Conservation (phyloP, 2,113 vertebrate species). For the Etheostoma spectabile region DNA sequence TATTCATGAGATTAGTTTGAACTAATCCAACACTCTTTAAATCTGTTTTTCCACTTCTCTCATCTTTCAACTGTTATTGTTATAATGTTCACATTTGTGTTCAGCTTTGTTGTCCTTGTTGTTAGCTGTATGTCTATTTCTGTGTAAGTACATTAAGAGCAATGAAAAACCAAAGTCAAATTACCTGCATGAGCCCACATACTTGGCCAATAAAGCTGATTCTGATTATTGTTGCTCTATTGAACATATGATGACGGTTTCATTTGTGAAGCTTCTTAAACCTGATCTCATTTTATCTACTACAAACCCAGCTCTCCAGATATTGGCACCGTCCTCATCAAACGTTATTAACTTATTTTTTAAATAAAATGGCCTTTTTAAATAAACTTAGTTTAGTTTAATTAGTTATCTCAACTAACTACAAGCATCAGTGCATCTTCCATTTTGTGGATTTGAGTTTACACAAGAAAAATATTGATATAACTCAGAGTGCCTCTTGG, state of each 20-base stretch:
- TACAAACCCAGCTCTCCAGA: background rate
- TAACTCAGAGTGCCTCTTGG: background rate
- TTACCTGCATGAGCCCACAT: background rate
- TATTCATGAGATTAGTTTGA: background rate
- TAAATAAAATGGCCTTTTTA: background rate
- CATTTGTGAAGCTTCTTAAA: background rate
- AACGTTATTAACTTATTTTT: background rate
- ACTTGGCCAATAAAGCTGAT: background rate
- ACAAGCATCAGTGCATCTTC: background rate
- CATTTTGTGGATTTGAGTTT: background rate
- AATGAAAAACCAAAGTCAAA: background rate
- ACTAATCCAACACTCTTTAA: background rate
- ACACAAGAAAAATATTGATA: background rate
- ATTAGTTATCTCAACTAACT: background rate
- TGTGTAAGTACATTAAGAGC: background rate
- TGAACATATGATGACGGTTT: background rate
- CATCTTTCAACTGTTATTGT: no score
- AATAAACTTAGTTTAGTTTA: background rate
- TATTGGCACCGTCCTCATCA: background rate
- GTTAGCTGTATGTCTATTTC: background rate
- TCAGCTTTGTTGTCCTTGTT: no score
- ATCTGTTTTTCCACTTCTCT: no score
- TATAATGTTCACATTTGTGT: no score
- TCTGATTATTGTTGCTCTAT: background rate
- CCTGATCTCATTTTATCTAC: background rate